Percentiles rank a stretch among this genome's conserved stretches.
phyloP scores from a whole-genome alignment of 2,888 invertebrate genomes.

The Acrocera orbiculus region DNA sequence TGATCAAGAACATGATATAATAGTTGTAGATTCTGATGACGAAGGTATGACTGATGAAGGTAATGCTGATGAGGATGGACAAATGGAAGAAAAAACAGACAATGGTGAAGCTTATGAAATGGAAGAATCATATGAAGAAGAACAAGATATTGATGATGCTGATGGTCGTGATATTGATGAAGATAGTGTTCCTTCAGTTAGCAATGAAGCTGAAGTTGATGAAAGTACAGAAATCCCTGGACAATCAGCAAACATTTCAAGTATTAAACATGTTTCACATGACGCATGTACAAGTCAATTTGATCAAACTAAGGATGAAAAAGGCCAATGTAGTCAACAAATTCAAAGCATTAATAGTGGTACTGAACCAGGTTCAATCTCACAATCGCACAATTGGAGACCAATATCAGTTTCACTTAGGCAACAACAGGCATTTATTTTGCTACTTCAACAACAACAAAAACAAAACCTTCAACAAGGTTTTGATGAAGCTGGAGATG shows the following conservation, averaged over 20 bases:
- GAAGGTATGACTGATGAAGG: conserved; percentile 35
- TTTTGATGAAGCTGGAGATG: conserved; percentile 79
- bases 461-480: too few relatives aligned
- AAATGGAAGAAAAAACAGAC: conserved; percentile 34
- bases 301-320: too few relatives aligned
- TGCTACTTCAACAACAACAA: conserved; percentile 20
- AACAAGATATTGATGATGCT: conserved; percentile 39
- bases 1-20: conserved; percentile 70
- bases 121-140: conserved; percentile 32
- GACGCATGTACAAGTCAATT: conserved; percentile 19
- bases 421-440: conserved; percentile 21
- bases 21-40: conserved; percentile 63
- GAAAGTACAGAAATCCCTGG: conserved; percentile 46
- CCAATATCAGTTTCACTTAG: conserved; percentile 23
- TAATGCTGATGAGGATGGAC: conserved; percentile 36
- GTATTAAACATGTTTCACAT: conserved; percentile 33
- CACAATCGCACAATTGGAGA: conserved; percentile 17
- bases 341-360: conserved; percentile 64
- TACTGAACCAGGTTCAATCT: conserved; percentile 37
- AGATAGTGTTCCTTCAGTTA: conserved; percentile 37
- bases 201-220: conserved; percentile 45
- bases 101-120: conserved; percentile 39
- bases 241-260: conserved; percentile 32
- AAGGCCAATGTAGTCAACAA: too few relatives aligned
- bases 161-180: conserved; percentile 34